These are phyloP conservation scores for Rousettus leschenaultii DNA, from an alignment of 2,113 vertebrate genomes.

Conservation along the genomic window DNA sequence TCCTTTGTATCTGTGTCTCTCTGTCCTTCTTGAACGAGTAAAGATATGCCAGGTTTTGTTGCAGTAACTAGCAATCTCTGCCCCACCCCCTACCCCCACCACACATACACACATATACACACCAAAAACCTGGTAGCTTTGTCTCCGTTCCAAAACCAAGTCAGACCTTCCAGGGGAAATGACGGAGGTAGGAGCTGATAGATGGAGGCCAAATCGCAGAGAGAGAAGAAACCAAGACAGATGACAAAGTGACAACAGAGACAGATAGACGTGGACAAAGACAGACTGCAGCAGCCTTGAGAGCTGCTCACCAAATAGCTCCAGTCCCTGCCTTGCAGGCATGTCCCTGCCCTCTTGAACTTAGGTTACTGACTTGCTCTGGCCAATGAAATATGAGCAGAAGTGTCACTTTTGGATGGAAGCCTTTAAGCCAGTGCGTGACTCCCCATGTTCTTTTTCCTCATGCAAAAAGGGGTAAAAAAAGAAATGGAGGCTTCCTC, in stretches of 20 bases:
- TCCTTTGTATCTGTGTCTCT: conserved; percentile 58
- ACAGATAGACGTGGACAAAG: not conserved
- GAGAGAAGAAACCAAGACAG: not conserved
- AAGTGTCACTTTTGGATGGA: not conserved
- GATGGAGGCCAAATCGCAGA: not conserved
- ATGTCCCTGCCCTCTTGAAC: not conserved
- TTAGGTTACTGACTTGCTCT: not conserved
- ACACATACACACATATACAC: too few species aligned
- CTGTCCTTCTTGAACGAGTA: conserved; percentile 44
- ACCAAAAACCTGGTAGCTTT: not conserved
- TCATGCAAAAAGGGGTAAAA: not conserved
- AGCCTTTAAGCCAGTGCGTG: not conserved
- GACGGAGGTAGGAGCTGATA: not conserved
- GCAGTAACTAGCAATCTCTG: not conserved
- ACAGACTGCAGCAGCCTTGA: not conserved
- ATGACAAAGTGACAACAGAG: not conserved
- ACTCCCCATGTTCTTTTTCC: not conserved
- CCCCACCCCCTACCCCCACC: not conserved
- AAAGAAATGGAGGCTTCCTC: not conserved
- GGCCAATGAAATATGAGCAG: not conserved
- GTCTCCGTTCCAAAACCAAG: not conserved
- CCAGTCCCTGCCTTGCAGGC: not conserved
- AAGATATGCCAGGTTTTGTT: not conserved
- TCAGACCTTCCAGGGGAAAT: not conserved
- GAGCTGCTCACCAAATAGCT: not conserved